Percentiles rank a stretch among this genome's conserved stretches.
Conservation (phyloP, 2,113 vertebrate genomes). For the Brachypteracias leptosomus region DNA sequence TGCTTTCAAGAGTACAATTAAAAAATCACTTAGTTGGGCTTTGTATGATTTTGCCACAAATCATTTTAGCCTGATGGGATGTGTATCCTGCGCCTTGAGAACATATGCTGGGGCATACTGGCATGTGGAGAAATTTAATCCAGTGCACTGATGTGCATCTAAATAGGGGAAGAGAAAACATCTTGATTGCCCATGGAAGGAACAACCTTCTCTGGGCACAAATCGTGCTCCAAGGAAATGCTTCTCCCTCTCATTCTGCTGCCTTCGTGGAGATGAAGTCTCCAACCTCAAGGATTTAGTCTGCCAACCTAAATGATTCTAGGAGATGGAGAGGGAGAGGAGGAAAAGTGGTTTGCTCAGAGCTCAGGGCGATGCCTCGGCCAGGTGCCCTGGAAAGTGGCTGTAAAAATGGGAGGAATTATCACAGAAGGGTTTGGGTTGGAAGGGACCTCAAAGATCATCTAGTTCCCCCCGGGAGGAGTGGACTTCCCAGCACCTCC, state of each 20-base stretch:
- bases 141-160: background rate
- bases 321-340: background rate
- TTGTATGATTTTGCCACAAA: background rate
- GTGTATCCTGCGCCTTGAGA: background rate
- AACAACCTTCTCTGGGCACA: background rate
- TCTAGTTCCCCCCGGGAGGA: no score
- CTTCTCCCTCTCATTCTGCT: background rate
- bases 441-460: no score
- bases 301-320: no score
- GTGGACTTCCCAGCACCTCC: no score
- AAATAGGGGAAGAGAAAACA: background rate
- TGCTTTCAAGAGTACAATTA: background rate
- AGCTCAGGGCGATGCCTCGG: background rate
- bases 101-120: background rate
- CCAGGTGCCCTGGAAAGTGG: no score
- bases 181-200: background rate
- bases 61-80: background rate
- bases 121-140: background rate
- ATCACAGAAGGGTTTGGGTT: no score
- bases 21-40: background rate
- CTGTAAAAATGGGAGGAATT: no score
- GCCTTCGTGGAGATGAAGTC: no score
- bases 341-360: background rate
- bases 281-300: no score
- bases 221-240: fast-evolving